A percentile compares a stretch with the other conserved stretches of the same genome.
These are phyloP conservation scores for Orientallactaga bullata DNA, from an alignment of 2,113 vertebrate genomes.

Conservation along the genomic window DNA sequence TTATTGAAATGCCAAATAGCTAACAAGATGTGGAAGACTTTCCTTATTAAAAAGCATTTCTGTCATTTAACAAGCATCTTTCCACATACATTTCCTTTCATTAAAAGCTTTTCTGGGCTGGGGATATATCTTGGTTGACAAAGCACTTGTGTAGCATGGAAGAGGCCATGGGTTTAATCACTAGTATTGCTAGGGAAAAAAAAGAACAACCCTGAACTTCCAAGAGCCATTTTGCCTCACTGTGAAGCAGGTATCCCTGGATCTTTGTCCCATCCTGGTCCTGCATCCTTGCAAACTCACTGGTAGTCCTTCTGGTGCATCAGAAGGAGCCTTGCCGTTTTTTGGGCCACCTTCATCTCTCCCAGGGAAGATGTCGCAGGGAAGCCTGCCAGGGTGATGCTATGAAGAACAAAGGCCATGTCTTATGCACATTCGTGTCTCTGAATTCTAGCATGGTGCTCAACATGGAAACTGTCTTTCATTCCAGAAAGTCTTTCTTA, in stretches of 20 bases:
- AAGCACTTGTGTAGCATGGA: neutral
- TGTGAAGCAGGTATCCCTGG: neutral
- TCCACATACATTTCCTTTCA: neutral
- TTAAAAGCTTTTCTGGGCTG: conserved; percentile 12
- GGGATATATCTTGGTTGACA: neutral
- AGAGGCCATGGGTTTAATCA: neutral
- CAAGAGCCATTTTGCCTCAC: neutral
- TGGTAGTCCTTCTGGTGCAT: neutral
- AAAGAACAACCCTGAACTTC: conserved; percentile 16
- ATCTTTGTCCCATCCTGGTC: neutral
- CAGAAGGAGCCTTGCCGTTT: conserved; percentile 9
- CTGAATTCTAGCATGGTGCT: neutral
- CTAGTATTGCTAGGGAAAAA: neutral
- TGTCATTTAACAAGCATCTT: conserved; percentile 23
- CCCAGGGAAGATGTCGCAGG: conserved; percentile 37
- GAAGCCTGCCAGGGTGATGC: neutral
- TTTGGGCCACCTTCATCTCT: conserved; percentile 7
- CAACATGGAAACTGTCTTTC: neutral
- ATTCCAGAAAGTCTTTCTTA: neutral
- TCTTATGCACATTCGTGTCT: neutral
- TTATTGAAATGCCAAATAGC: conserved; percentile 47
- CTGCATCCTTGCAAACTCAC: neutral
- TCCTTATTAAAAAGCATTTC: neutral
- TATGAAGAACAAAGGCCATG: neutral
- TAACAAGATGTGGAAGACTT: neutral